Percentiles rank a stretch among this genome's conserved stretches.
Conservation (phyloP, 2,797 vertebrate genomes). For the Atherinosoma microstoma region DNA sequence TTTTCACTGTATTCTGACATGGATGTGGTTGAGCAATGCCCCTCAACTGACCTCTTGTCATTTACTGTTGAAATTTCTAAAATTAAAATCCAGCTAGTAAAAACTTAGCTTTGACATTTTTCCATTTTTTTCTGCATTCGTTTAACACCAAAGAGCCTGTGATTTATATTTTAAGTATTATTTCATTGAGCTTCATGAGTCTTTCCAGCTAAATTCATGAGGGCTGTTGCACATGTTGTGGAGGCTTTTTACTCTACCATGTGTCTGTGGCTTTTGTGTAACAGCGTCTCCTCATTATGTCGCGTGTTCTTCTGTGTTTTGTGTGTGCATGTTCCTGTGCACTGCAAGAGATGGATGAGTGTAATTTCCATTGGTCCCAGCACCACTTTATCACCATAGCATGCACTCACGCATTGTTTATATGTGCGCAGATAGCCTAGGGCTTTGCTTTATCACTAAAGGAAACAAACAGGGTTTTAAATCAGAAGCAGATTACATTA, state of each 20-base stretch:
- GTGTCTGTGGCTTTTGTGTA: conserved; percentile 13
- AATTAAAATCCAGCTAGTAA: no score
- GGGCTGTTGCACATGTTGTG: background rate
- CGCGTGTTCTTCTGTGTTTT: conserved; percentile 13
- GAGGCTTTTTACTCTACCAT: conserved; percentile 10
- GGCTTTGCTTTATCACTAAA: conserved; percentile 80
- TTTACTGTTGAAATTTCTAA: no score
- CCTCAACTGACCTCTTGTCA: background rate
- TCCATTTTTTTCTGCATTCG: background rate
- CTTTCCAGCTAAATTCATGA: conserved; percentile 7
- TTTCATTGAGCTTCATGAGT: conserved; percentile 13
- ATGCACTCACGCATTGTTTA: conserved; percentile 40
- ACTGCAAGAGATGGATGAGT: conserved; percentile 85
- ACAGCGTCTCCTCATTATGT: conserved; percentile 7
- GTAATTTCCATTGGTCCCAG: conserved; percentile 86
- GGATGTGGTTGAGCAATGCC: no score
- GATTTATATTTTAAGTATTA: background rate
- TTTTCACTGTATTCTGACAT: no score
- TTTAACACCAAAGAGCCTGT: conserved; percentile 6
- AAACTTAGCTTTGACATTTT: conserved; percentile 4
- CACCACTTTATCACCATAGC: conserved; percentile 82
- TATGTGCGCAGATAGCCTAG: conserved; percentile 59
- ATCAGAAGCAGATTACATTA: conserved; percentile 69
- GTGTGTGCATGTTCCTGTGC: conserved; percentile 11
- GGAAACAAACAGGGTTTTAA: conserved; percentile 80